A percentile compares a stretch with the other conserved stretches of the same genome.
Evolutionary conservation across 2,888 invertebrate genomes (phyloP).

Genomic region (Notodonta ziczac): DNA sequence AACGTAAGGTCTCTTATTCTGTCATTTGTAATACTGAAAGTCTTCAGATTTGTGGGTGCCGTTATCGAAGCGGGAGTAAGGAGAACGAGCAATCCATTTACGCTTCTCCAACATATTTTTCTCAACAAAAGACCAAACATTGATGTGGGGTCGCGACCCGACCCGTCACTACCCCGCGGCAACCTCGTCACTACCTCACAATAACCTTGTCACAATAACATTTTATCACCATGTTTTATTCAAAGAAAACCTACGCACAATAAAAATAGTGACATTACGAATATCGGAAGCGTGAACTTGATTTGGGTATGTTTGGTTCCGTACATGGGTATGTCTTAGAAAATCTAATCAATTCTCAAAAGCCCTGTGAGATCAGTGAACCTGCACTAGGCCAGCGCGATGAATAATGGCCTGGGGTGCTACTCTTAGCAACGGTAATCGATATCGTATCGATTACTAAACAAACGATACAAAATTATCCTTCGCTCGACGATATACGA

Average conservation of each 20-base stretch:
- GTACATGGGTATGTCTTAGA: background rate
- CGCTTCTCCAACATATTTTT: background rate
- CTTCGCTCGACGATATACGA: no score
- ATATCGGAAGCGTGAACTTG: background rate
- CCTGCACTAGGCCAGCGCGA: no score
- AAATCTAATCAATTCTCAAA: no score
- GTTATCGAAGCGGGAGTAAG: no score
- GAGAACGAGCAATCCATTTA: background rate
- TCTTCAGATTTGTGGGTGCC: no score
- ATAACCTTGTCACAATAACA: constrained; percentile 2
- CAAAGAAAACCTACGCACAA: constrained; percentile 1
- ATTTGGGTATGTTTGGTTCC: background rate
- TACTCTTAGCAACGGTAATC: no score
- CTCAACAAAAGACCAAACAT: background rate
- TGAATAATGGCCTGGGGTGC: no score
- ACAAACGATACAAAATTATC: no score
- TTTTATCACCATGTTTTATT: constrained; percentile 1
- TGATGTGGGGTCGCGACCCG: background rate
- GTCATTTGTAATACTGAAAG: no score
- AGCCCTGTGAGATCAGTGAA: no score
- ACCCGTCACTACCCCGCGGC: background rate
- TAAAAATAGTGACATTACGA: background rate
- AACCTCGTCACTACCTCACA: background rate
- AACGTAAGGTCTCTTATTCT: no score
- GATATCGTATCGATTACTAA: no score